Conservation (phyloP, 2,888 invertebrate genomes). For the Drosophila pseudotakahashii region DNA sequence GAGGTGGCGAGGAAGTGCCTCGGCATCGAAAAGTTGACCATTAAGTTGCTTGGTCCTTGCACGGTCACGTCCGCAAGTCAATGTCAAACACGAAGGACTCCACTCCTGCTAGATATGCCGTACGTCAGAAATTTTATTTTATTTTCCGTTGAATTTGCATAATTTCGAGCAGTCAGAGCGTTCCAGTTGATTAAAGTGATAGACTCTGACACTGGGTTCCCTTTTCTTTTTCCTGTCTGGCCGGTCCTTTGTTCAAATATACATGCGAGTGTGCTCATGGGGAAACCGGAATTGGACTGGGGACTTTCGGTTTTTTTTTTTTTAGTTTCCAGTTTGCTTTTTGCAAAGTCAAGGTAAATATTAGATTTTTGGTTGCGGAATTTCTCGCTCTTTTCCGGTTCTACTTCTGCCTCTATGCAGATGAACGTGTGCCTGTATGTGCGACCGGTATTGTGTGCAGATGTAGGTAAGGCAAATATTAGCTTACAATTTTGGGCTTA, state of each 20-base stretch:
- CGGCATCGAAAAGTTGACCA: constrained; percentile 40
- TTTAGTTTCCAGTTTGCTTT: constrained; percentile 72
- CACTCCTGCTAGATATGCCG: constrained; percentile 58
- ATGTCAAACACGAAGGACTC: constrained; percentile 69
- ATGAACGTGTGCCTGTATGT: constrained; percentile 31
- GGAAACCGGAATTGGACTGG: constrained; percentile 32
- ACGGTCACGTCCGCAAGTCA: constrained; percentile 66
- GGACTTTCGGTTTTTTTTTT: constrained; percentile 36
- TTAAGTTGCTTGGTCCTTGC: constrained; percentile 67
- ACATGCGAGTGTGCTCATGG: constrained; percentile 21
- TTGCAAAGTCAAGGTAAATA: constrained; percentile 77
- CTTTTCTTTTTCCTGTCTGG: constrained; percentile 50
- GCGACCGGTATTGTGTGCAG: constrained; percentile 30
- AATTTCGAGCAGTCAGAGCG: constrained; percentile 54
- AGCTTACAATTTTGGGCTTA: constrained; percentile 76
- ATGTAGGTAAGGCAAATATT: constrained; percentile 75
- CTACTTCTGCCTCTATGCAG: constrained; percentile 25
- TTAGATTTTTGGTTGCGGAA: constrained; percentile 74
- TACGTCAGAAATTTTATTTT: constrained; percentile 66
- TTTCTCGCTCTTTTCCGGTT: constrained; percentile 56
- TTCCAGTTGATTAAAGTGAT: constrained; percentile 76
- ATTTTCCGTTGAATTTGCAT: constrained; percentile 76
- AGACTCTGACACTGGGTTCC: constrained; percentile 55
- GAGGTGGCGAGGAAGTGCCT: constrained; percentile 5
- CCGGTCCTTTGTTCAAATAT: constrained; percentile 68